These are phyloP conservation scores for Liparis tanakae DNA, from an alignment of 2,797 vertebrate genomes.

Conservation along the genomic window DNA sequence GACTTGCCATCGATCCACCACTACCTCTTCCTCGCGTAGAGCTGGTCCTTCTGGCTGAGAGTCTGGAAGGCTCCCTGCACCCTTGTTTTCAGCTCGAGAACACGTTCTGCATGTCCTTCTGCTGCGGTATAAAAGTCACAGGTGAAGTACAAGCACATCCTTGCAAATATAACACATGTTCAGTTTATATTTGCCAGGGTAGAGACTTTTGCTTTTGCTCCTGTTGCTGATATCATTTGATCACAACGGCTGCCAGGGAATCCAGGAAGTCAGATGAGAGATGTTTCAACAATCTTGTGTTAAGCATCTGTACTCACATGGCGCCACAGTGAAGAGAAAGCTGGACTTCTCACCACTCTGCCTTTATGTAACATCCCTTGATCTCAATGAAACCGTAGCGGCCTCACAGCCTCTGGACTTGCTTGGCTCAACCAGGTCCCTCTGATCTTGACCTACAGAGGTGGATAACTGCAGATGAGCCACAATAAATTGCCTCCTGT, in stretches of 20 bases:
- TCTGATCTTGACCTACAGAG: conserved; percentile 60
- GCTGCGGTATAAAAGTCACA: conserved; percentile 57
- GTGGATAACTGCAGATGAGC: conserved; percentile 53
- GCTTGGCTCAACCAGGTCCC: conserved; percentile 48
- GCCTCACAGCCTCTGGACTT: conserved; percentile 41
- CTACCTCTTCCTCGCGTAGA: conserved; percentile 27
- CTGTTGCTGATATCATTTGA: conserved; percentile 16
- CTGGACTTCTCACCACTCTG: conserved; percentile 9
- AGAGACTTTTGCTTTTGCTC: conserved; percentile 36
- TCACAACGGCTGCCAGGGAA: conserved; percentile 43
- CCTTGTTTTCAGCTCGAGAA: conserved; percentile 65
- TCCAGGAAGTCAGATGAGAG: conserved; percentile 25
- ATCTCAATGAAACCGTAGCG: conserved; percentile 37
- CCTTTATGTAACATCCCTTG: conserved; percentile 41
- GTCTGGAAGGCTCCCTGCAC: conserved; percentile 21
- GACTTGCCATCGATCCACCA: conserved; percentile 56
- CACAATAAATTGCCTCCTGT: conserved; percentile 66
- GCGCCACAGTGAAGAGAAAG: conserved; percentile 3
- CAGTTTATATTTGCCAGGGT: conserved; percentile 25
- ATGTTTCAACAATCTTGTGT: conserved; percentile 27
- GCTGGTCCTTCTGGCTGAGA: conserved; percentile 28
- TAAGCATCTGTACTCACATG: conserved; percentile 23
- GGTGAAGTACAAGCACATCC: conserved; percentile 46
- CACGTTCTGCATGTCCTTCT: conserved; percentile 31
- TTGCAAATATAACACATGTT: conserved; percentile 32